Conservation (phyloP, 2,113 vertebrate genomes). For the Mesitornis unicolor region DNA sequence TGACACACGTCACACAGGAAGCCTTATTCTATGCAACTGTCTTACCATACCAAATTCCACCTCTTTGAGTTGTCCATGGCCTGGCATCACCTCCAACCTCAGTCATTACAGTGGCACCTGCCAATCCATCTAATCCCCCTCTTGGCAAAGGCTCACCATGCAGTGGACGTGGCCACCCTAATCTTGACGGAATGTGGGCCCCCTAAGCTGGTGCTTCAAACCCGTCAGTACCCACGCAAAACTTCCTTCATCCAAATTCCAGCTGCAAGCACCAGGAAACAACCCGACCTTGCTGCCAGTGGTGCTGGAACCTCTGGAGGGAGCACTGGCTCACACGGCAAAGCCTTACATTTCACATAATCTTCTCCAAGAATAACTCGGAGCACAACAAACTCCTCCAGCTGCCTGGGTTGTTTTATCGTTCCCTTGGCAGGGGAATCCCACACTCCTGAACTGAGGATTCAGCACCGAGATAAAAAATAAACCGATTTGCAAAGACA, state of each 20-base stretch:
- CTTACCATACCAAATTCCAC: neutral
- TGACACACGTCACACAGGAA: too few relatives aligned
- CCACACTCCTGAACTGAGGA: neutral
- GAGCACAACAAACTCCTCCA: neutral
- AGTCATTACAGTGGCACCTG: neutral
- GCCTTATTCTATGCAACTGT: neutral
- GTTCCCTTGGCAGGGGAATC: neutral
- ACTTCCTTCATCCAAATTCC: neutral
- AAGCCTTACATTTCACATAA: neutral
- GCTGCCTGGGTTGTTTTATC: neutral
- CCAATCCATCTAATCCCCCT: conserved; percentile 39
- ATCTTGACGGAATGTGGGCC: conserved; percentile 59
- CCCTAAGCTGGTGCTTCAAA: conserved; percentile 54
- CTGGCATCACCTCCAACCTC: conserved; percentile 18
- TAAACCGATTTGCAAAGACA: neutral
- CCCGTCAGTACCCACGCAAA: neutral
- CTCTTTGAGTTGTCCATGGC: neutral
- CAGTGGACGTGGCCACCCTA: conserved; percentile 15
- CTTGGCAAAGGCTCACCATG: neutral
- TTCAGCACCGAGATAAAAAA: neutral
- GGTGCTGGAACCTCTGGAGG: neutral
- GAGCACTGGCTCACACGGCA: neutral
- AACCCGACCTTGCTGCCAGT: neutral
- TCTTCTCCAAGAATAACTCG: neutral
- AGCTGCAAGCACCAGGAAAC: neutral